Evolutionary conservation across 2,113 vertebrate genomes (phyloP).

Genomic region (Phoxinus phoxinus): DNA sequence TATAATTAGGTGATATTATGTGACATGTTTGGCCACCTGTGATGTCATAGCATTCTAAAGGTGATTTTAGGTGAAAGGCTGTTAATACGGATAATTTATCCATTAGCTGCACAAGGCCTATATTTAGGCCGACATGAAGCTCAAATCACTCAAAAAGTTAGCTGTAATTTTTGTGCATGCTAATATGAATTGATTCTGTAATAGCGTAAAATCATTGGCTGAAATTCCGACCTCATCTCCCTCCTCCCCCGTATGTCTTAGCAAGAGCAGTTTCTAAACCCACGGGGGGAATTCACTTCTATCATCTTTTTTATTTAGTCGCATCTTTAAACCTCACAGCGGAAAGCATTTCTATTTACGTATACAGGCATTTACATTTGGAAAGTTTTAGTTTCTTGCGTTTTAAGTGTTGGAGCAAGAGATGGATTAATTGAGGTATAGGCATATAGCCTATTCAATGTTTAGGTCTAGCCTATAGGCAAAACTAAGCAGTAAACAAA

Average conservation of each 20-base stretch:
- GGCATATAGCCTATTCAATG: not conserved
- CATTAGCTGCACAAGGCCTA: not conserved
- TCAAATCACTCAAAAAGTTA: not conserved
- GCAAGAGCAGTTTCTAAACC: slow-evolving; percentile 74
- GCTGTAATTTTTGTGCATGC: not conserved
- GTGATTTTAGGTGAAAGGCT: not conserved
- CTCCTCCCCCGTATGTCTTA: slow-evolving; percentile 58
- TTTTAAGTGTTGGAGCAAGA: slow-evolving; percentile 39
- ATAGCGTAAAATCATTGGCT: slow-evolving; percentile 63
- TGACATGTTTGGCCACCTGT: not conserved
- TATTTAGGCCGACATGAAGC: not conserved
- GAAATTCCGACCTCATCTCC: slow-evolving; percentile 63
- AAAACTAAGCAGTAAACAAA: not conserved
- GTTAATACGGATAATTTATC: too few relatives aligned
- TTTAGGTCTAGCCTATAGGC: not conserved
- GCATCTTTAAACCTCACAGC: slow-evolving; percentile 56
- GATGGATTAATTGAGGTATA: not conserved
- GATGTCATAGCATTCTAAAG: not conserved
- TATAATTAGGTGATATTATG: not conserved
- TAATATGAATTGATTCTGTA: not conserved
- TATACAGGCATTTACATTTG: slow-evolving; percentile 45
- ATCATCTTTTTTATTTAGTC: slow-evolving; percentile 46
- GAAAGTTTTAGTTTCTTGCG: slow-evolving; percentile 39
- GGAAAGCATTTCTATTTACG: slow-evolving; percentile 62
- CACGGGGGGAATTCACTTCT: slow-evolving; percentile 77